Conservation (phyloP, 1,140 invertebrate species). For the Camponotus floridanus region DNA sequence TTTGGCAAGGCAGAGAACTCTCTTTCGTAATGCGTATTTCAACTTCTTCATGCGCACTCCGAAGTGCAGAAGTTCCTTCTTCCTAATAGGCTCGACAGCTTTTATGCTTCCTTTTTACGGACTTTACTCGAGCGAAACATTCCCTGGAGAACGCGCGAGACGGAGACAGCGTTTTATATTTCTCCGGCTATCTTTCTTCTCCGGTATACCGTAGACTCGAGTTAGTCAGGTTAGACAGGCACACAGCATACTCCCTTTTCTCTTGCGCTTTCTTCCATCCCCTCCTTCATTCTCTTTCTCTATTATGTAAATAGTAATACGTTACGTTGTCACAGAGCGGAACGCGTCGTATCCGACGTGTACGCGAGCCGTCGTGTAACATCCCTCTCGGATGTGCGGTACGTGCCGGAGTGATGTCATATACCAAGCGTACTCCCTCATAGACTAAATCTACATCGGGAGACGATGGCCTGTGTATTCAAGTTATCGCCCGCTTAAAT, state of each 20-base stretch:
- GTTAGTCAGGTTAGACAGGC: conserved; percentile 63
- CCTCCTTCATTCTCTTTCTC: conserved; percentile 59
- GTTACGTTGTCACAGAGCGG: conserved; percentile 52
- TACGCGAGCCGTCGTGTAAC: conserved; percentile 31
- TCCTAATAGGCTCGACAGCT: conserved; percentile 66
- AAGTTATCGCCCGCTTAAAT: not conserved
- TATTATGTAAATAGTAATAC: conserved; percentile 73
- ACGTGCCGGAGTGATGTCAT: conserved; percentile 31
- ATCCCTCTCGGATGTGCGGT: conserved; percentile 28
- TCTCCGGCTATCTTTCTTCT: conserved; percentile 36
- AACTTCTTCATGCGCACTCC: not conserved
- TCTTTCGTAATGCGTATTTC: conserved; percentile 2
- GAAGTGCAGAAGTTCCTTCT: conserved; percentile 43
- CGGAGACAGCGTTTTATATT: conserved; percentile 69
- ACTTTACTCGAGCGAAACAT: conserved; percentile 72
- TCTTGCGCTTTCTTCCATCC: not conserved
- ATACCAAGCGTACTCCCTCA: not conserved
- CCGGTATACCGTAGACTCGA: conserved; percentile 61
- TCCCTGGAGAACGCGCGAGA: conserved; percentile 63
- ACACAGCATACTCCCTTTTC: conserved; percentile 42
- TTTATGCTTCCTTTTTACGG: conserved; percentile 62
- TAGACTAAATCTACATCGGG: conserved; percentile 11
- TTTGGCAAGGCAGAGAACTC: not conserved
- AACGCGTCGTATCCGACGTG: conserved; percentile 14
- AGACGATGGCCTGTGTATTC: not conserved